Evolutionary conservation across 1,140 invertebrate species (phyloP).

Genomic region (Drosophila murphyi): DNA sequence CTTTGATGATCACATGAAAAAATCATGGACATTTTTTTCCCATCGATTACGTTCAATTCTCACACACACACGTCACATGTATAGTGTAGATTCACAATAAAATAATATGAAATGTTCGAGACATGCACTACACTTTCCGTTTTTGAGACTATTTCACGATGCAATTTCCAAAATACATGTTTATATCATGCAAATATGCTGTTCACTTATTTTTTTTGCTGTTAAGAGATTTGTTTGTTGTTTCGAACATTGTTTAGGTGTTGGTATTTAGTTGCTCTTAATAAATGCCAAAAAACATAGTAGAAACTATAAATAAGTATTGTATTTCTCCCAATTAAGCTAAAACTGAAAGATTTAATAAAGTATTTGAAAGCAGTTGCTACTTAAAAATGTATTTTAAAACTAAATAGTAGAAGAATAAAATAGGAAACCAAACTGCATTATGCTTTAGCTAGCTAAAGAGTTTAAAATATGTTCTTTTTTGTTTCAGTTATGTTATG

Average conservation of each 20-base stretch:
- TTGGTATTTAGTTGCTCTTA: constrained; percentile 76
- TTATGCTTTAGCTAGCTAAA: constrained; percentile 51
- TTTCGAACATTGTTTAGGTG: constrained; percentile 60
- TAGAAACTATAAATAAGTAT: constrained; percentile 52
- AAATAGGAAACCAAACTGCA: constrained; percentile 64
- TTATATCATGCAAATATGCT: constrained; percentile 46
- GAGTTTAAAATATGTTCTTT: constrained; percentile 44
- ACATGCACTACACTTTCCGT: background rate
- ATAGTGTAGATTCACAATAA: background rate
- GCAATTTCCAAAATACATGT: constrained; percentile 20
- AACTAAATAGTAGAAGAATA: constrained; percentile 67
- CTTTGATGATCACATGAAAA: constrained; percentile 29
- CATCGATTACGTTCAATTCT: constrained; percentile 26
- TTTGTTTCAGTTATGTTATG: constrained; percentile 39
- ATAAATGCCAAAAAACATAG: constrained; percentile 52
- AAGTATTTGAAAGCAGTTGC: constrained; percentile 44
- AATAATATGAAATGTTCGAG: constrained; percentile 1
- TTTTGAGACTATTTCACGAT: constrained; percentile 13
- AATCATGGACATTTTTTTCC: constrained; percentile 21
- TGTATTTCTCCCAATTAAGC: constrained; percentile 12
- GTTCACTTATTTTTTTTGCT: constrained; percentile 37
- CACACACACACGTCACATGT: constrained; percentile 11
- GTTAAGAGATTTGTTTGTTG: constrained; percentile 51
- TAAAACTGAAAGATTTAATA: constrained; percentile 38
- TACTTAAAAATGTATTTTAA: constrained; percentile 39